Evolutionary conservation across 2,113 vertebrate genomes (phyloP).

Genomic region (Marmota monax): DNA sequence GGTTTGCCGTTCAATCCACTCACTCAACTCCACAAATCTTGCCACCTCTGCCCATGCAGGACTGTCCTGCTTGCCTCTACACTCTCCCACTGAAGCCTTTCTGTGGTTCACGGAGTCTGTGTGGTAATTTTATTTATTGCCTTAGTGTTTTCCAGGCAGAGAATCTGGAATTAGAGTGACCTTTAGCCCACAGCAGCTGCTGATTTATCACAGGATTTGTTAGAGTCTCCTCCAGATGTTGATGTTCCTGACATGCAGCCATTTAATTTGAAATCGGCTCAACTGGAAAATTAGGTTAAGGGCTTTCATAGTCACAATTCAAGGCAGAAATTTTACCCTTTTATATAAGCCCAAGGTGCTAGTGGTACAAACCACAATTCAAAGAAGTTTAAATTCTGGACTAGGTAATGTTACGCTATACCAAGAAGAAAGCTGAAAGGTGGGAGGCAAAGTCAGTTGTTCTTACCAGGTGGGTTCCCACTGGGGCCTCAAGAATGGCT

Average conservation of each 20-base stretch:
- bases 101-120: constrained; percentile 18
- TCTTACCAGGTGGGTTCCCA: background rate
- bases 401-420: background rate
- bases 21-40: background rate
- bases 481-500: background rate
- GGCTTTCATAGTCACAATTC: constrained; percentile 70
- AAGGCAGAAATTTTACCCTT: constrained; percentile 70
- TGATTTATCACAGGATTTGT: constrained; percentile 76
- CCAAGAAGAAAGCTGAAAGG: constrained; percentile 28
- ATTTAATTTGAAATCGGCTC: constrained; percentile 78
- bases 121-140: constrained; percentile 71
- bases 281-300: constrained; percentile 79
- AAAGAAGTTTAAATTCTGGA: constrained; percentile 63
- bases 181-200: constrained; percentile 76
- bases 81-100: background rate
- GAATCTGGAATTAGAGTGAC: constrained; percentile 76
- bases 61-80: background rate
- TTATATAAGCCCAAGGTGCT: constrained; percentile 67
- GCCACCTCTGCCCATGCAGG: background rate
- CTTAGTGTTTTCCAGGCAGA: constrained; percentile 56
- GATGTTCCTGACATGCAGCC: constrained; percentile 66
- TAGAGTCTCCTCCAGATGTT: constrained; percentile 71
- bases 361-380: constrained; percentile 66
- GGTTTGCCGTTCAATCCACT: too few relatives aligned
- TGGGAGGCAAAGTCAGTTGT: constrained; percentile 3